Evolutionary conservation across 2,888 invertebrate species (phyloP).

Genomic region (Nysson spinosus): DNA sequence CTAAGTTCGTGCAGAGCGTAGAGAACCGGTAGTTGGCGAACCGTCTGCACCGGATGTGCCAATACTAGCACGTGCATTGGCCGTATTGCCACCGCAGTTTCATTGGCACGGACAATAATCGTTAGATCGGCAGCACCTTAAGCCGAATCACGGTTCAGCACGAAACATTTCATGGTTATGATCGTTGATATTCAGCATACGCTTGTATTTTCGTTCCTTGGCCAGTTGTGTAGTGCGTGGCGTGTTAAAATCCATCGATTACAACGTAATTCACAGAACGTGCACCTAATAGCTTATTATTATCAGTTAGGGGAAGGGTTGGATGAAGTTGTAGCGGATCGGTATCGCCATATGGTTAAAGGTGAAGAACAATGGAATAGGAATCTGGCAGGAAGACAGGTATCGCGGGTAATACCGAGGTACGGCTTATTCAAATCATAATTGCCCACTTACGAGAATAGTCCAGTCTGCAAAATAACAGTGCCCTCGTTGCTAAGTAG

Average conservation of each 20-base stretch:
- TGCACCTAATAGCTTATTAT: slow-evolving; percentile 68
- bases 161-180: slow-evolving; percentile 55
- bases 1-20: neutral
- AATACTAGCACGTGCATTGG: neutral
- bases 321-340: slow-evolving; percentile 68
- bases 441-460: slow-evolving; percentile 36
- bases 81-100: slow-evolving; percentile 8
- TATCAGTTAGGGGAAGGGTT: slow-evolving; percentile 57
- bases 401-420: slow-evolving; percentile 10
- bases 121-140: slow-evolving; percentile 52
- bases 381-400: slow-evolving; percentile 10
- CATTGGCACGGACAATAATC: slow-evolving; percentile 55
- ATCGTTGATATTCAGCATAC: slow-evolving; percentile 37
- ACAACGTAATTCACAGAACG: slow-evolving; percentile 61
- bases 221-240: slow-evolving; percentile 44
- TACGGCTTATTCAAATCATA: slow-evolving; percentile 48
- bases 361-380: slow-evolving; percentile 1
- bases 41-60: slow-evolving; percentile 48
- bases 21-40: slow-evolving; percentile 9
- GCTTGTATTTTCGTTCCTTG: slow-evolving; percentile 31
- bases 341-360: slow-evolving; percentile 49
- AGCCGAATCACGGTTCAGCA: slow-evolving; percentile 45
- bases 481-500: slow-evolving; percentile 10
- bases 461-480: slow-evolving; percentile 21
- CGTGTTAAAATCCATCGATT: slow-evolving; percentile 64